Base-by-base conservation (phyloP, 2,113 vertebrate species). In the Fulica atra region DNA sequence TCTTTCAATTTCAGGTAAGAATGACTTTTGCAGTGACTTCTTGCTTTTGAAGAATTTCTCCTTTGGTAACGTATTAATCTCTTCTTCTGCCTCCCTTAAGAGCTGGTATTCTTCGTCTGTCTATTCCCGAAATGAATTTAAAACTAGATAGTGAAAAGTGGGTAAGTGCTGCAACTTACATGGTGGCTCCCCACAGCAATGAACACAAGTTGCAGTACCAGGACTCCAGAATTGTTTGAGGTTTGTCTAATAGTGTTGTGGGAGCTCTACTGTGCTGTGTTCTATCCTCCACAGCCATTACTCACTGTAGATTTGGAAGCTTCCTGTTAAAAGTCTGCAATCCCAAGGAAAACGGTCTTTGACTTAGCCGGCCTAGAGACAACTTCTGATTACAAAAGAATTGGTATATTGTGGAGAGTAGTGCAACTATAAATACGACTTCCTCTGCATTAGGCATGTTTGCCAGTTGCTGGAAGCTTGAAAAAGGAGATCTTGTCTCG, bases 1-100 rank as follows among this genome's bases (percentile, higher is more conserved):
- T 90, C 86, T 81, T 93, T 88, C 23, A 38, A 63, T 97, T 97
- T 95, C 97, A 98, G 98, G 98, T 98, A 98, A 98, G 97, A 93
- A 89, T 28, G 2, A 82, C 63, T 82, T 94, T 87, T 88, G 66
- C 28, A 61, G 16, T 95, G 61, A 46, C 63, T 68, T 89, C 88
- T 86, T 94, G 71, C 38, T 79, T 94, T 88, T 64, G 85, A 86
- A 76, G 96, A 96, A 94, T 81, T 92, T 96, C 88, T 93, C 6
- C 86, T 92, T 89, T 93, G 96, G 97, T 98, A 97, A 98, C 81
- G 97, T 98, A 97, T 91, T 94, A 35, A 60, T 53, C 7, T 87
- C 11, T 61, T 56, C 86, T 86, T 63, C 81, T 91, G 0, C 76
- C 28, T 88, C 94, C 82, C 44, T 86, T 13, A 35, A 71, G 25